Percentiles rank a stretch among this genome's conserved stretches.
phyloP scores from a whole-genome alignment of 2,888 invertebrate species.

The Hemicrepidius hirtus region DNA sequence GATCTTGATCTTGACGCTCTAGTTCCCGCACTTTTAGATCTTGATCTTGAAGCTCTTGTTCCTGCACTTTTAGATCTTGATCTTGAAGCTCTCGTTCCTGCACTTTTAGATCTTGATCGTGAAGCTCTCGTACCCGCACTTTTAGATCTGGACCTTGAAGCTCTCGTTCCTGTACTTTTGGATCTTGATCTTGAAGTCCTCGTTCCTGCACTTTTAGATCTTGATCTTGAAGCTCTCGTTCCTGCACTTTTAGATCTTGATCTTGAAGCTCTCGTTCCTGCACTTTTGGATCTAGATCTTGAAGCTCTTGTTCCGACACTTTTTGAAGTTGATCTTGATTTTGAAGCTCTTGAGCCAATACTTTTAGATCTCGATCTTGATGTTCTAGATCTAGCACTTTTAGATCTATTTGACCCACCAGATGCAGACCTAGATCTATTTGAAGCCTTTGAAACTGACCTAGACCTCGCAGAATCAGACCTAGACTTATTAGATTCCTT shows the following conservation, averaged over 20 bases:
- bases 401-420: slow-evolving; percentile 55
- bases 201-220: no score
- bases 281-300: slow-evolving; percentile 54
- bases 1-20: no score
- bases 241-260: slow-evolving; percentile 48
- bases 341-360: not conserved
- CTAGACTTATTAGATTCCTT: slow-evolving; percentile 53
- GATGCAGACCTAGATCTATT: slow-evolving; percentile 54
- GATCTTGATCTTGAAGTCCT: no score
- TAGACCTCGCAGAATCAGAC: slow-evolving; percentile 56
- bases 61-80: no score
- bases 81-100: no score
- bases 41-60: no score
- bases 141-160: no score
- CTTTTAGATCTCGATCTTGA: slow-evolving; percentile 55
- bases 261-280: slow-evolving; percentile 11
- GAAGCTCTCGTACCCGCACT: not conserved
- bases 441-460: slow-evolving; percentile 58
- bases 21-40: no score
- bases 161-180: no score
- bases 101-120: no score
- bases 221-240: no score
- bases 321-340: slow-evolving; percentile 51
- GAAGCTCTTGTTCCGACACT: not conserved
- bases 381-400: slow-evolving; percentile 60